Evolutionary conservation across 2,888 invertebrate genomes (phyloP).

Genomic region (Trichopoda pennipes): DNA sequence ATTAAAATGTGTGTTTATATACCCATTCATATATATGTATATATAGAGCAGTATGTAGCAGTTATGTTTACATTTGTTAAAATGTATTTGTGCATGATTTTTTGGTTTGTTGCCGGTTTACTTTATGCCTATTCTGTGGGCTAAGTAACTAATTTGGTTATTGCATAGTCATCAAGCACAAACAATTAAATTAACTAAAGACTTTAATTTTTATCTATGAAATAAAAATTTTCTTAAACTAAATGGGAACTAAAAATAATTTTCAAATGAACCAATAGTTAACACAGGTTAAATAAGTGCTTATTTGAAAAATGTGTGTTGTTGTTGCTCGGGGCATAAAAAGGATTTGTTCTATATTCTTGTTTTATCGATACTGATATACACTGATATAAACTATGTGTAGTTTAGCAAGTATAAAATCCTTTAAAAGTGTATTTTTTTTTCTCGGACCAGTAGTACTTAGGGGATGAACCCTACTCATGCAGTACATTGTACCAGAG

Average conservation of each 20-base stretch:
- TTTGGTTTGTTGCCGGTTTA: conserved; percentile 13
- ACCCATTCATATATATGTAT: neutral
- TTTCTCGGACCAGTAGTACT: too few relatives aligned
- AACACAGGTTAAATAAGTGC: too few relatives aligned
- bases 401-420: too few relatives aligned
- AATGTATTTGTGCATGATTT: conserved; percentile 13
- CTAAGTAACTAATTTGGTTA: conserved; percentile 10
- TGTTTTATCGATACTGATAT: too few relatives aligned
- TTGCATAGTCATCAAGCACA: conserved; percentile 13
- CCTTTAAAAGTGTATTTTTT: too few relatives aligned
- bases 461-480: too few relatives aligned
- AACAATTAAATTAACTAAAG: conserved; percentile 17
- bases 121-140: conserved; percentile 2
- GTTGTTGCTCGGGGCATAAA: too few relatives aligned
- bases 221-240: too few relatives aligned
- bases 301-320: too few relatives aligned
- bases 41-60: neutral
- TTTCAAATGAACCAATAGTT: neutral
- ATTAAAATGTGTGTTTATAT: neutral
- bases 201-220: neutral
- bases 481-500: too few relatives aligned
- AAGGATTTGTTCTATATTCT: too few relatives aligned
- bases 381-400: too few relatives aligned
- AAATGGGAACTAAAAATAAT: neutral
- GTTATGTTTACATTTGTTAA: neutral